Conservation (phyloP, 2,113 vertebrate genomes). For the Nothobranchius kuhntae region DNA sequence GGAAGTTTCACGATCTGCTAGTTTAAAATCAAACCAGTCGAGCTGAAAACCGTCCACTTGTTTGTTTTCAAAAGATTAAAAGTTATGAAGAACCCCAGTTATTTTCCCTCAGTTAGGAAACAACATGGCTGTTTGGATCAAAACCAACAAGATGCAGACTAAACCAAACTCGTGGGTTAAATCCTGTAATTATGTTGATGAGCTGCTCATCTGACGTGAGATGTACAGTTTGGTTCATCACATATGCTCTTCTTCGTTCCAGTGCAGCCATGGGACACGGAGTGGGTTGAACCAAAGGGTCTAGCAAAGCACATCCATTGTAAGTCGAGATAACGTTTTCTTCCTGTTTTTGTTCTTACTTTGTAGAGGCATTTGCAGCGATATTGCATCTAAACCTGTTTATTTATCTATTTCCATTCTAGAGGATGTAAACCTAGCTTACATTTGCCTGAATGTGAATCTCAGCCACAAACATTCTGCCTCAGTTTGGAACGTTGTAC, state of each 20-base stretch:
- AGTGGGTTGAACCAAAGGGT: slow-evolving; percentile 73
- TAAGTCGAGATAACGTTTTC: slow-evolving; percentile 49
- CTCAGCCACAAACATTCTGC: not conserved
- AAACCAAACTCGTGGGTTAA: too few species aligned
- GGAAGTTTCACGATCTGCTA: too few species aligned
- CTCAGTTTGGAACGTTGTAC: not conserved
- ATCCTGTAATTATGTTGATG: too few species aligned
- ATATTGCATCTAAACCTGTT: not conserved
- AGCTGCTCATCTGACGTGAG: not conserved
- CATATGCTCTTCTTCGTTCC: slow-evolving; percentile 42
- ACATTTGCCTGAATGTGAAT: not conserved
- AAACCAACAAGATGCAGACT: too few species aligned
- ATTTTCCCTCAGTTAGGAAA: too few species aligned
- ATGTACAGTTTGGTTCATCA: not conserved
- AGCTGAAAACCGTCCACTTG: too few species aligned
- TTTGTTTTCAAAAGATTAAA: too few species aligned
- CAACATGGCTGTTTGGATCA: too few species aligned
- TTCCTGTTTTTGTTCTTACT: not conserved
- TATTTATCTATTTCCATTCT: not conserved
- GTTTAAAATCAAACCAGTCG: too few species aligned
- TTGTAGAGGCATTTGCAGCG: too few species aligned
- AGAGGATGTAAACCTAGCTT: not conserved
- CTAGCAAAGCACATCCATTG: slow-evolving; percentile 65
- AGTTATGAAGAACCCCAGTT: too few species aligned
- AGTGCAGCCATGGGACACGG: slow-evolving; percentile 79